Percentiles rank a stretch among this genome's conserved stretches.
phyloP scores from a whole-genome alignment of 1,140 invertebrate species.

The Eriocheir sinensis region DNA sequence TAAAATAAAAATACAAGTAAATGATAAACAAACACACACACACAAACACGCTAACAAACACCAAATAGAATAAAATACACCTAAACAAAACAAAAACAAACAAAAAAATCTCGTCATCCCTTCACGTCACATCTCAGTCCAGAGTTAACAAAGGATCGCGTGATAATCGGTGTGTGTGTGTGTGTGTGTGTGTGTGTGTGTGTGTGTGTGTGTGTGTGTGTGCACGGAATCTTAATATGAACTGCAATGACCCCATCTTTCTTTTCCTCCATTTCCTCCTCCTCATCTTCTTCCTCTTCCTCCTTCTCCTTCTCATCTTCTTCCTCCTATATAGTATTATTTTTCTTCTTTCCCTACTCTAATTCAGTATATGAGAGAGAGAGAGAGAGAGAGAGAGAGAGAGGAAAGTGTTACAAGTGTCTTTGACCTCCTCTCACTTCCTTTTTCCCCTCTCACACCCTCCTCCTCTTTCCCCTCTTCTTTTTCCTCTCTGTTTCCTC shows the following conservation, averaged over 20 bases:
- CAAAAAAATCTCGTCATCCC: neutral
- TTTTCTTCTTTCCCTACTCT: too few species aligned
- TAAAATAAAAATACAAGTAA: neutral
- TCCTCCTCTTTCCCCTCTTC: neutral
- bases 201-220: neutral
- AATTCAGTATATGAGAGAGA: too few species aligned
- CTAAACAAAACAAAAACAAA: too few species aligned
- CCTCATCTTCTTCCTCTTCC: neutral
- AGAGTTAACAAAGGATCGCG: too few species aligned
- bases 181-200: too few species aligned
- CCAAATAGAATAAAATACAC: neutral
- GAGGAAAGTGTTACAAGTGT: too few species aligned
- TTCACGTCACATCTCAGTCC: too few species aligned
- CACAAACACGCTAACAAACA: too few species aligned
- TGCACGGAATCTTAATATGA: neutral
- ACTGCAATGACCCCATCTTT: neutral
- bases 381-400: too few species aligned
- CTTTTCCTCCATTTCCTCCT: neutral
- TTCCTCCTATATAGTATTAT: neutral
- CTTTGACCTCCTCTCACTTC: neutral
- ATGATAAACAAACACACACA: neutral
- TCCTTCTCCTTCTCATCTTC: too few species aligned
- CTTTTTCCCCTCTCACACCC: neutral
- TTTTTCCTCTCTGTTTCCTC: neutral
- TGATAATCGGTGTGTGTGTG: too few species aligned